Conservation (phyloP, 2,888 invertebrate genomes). For the Eulithis prunata region DNA sequence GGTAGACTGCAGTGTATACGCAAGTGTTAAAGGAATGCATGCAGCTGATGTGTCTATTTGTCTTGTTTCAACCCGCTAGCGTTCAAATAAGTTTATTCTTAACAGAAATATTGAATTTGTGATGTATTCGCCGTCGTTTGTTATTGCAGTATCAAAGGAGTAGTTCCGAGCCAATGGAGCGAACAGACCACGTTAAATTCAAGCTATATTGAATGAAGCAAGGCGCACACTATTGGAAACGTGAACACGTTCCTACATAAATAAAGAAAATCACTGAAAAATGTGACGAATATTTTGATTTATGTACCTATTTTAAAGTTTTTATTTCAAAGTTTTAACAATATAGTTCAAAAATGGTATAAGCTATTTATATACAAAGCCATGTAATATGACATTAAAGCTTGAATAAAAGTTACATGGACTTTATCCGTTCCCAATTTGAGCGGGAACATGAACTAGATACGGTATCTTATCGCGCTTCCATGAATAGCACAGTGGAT, state of each 20-base stretch:
- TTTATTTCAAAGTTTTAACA: not conserved
- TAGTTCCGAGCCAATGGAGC: constrained; percentile 58
- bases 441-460: constrained; percentile 22
- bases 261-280: constrained; percentile 17
- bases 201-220: constrained; percentile 34
- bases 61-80: constrained; percentile 24
- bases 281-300: not conserved
- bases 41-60: constrained; percentile 34
- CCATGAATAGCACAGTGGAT: constrained; percentile 14
- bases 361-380: not conserved
- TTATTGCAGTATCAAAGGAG: constrained; percentile 32
- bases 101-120: constrained; percentile 23
- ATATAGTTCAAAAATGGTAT: not conserved
- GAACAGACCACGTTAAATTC: constrained; percentile 50
- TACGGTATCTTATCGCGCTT: constrained; percentile 38
- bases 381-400: constrained; percentile 13
- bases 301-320: too few species aligned
- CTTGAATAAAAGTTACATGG: constrained; percentile 12
- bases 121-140: constrained; percentile 21
- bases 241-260: constrained; percentile 19
- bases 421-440: constrained; percentile 23
- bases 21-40: constrained; percentile 40
- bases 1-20: constrained; percentile 18
- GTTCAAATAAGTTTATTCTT: constrained; percentile 9
- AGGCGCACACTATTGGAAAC: constrained; percentile 10